A percentile compares a stretch with the other conserved stretches of the same genome.
phyloP scores from a whole-genome alignment of 2,888 invertebrate species.

The Blastobasis lacticolella region DNA sequence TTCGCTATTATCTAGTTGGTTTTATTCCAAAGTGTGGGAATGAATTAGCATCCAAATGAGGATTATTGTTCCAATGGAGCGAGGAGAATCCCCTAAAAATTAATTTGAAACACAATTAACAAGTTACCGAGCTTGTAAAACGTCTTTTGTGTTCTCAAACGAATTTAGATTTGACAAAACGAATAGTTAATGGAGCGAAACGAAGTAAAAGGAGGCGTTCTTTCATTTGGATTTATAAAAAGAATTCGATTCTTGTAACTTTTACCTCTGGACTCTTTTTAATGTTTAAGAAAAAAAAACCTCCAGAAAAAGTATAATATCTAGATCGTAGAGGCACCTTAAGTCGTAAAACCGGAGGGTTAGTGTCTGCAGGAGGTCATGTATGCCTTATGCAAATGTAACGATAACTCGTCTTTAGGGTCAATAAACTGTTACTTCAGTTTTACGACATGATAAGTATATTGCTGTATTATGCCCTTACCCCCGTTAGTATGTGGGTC shows the following conservation, averaged over 20 bases:
- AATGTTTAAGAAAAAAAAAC: background rate
- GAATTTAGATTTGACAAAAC: constrained; percentile 8
- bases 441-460: constrained; percentile 69
- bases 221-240: too few species aligned
- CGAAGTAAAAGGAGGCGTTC: background rate
- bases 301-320: constrained; percentile 11
- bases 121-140: constrained; percentile 32
- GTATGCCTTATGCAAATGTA: constrained; percentile 59
- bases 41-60: constrained; percentile 64
- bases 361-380: constrained; percentile 29
- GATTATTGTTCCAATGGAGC: constrained; percentile 53
- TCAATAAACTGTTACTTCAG: constrained; percentile 67
- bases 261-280: too few species aligned
- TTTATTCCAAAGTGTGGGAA: constrained; percentile 45
- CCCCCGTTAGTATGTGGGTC: constrained; percentile 38
- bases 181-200: background rate
- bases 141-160: constrained; percentile 30
- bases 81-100: constrained; percentile 44
- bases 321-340: constrained; percentile 34
- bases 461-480: constrained; percentile 47
- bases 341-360: constrained; percentile 57
- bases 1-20: constrained; percentile 38
- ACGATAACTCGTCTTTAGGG: constrained; percentile 68
- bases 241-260: too few species aligned
- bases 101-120: constrained; percentile 41